A percentile compares a stretch with the other conserved stretches of the same genome.
Conservation (phyloP, 2,113 vertebrate genomes). For the Aleadryas rufinucha region DNA sequence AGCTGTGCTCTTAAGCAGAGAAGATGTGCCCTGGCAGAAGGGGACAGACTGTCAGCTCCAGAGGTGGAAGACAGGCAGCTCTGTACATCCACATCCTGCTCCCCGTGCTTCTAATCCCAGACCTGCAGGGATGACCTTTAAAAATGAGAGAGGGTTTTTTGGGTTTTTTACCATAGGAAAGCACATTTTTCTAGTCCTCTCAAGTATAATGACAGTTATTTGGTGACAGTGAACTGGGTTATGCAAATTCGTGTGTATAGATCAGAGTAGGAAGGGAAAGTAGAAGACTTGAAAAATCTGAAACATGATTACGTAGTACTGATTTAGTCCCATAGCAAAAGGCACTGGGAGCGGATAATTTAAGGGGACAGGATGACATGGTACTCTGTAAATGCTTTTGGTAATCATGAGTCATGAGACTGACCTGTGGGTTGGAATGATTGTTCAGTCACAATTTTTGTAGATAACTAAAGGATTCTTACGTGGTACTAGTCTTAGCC, state of each 20-base stretch:
- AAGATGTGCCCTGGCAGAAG: not conserved
- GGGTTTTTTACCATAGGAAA: not conserved
- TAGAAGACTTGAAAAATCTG: not conserved
- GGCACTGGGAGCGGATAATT: not conserved
- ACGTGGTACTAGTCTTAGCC: not conserved
- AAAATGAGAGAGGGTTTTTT: not conserved
- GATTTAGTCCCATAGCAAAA: not conserved
- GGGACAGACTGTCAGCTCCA: not conserved
- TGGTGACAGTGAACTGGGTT: not conserved
- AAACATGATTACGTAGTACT: not conserved
- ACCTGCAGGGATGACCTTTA: conserved; percentile 15
- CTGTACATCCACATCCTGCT: not conserved
- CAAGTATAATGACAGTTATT: not conserved
- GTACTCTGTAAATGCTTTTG: not conserved
- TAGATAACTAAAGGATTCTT: not conserved
- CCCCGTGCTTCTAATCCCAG: not conserved
- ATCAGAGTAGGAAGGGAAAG: not conserved
- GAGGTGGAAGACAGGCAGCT: not conserved
- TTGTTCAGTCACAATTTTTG: not conserved
- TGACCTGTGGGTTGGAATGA: not conserved
- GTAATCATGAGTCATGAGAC: not conserved
- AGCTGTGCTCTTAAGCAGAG: not conserved
- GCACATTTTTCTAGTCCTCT: not conserved
- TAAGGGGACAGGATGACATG: not conserved
- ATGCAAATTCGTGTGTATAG: not conserved